Percentiles rank a stretch among this genome's conserved stretches.
These are phyloP conservation scores for Euleptes europaea DNA, from an alignment of 2,113 vertebrate species.

Conservation along the genomic window DNA sequence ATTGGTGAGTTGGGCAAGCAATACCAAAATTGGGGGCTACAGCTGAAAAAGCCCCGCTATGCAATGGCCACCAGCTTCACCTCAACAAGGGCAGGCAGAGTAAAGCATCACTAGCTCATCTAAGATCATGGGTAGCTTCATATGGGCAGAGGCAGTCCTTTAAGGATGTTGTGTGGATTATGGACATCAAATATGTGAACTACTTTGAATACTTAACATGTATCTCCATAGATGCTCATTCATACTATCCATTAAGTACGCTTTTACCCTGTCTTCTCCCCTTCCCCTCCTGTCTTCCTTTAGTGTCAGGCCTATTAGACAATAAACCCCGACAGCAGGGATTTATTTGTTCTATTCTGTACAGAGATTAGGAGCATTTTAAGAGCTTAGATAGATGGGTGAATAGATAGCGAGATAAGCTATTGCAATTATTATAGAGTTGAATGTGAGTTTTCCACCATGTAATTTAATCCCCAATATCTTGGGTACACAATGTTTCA, in stretches of 20 bases:
- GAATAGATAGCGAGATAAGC: neutral
- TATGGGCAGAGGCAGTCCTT: no score
- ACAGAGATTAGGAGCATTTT: neutral
- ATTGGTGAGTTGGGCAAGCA: no score
- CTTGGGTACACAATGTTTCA: no score
- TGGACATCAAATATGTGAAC: neutral
- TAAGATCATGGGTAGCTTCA: no score
- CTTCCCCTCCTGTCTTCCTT: neutral
- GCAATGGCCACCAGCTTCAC: no score
- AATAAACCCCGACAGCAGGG: neutral
- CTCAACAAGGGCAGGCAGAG: no score
- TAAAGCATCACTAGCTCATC: no score
- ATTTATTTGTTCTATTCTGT: neutral
- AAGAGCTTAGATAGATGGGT: neutral
- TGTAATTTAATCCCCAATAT: no score
- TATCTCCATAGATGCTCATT: neutral
- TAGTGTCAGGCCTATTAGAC: neutral
- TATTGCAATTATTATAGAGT: neutral
- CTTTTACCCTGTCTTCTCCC: neutral
- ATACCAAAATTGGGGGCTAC: no score
- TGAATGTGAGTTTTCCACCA: neutral
- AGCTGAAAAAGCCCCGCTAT: no score
- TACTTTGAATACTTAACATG: neutral
- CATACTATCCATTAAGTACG: neutral
- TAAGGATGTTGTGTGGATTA: neutral